phyloP scores from a whole-genome alignment of 2,888 invertebrate genomes.

The Plusia festucae region DNA sequence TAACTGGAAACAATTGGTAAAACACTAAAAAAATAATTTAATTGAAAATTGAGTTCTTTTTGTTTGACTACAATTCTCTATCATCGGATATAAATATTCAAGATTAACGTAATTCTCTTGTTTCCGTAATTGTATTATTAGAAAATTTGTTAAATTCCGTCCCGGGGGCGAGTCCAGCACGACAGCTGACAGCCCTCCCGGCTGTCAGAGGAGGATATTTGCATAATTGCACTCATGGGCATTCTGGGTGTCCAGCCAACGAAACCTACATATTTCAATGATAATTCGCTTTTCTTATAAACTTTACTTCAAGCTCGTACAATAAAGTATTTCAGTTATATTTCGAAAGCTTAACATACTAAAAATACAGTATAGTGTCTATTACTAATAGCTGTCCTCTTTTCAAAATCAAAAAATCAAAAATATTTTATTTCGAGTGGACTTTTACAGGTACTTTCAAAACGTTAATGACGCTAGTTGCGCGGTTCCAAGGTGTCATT shows the following conservation, averaged over 20 bases:
- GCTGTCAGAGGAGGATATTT: slow-evolving; percentile 27
- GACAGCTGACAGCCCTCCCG: slow-evolving; percentile 32
- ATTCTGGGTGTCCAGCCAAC: slow-evolving; percentile 27
- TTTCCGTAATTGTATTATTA: slow-evolving; percentile 23
- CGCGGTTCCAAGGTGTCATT: too few relatives aligned
- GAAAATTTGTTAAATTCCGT: slow-evolving; percentile 20
- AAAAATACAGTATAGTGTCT: too few relatives aligned
- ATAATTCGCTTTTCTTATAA: too few relatives aligned
- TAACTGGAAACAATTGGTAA: neutral
- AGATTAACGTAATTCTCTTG: neutral
- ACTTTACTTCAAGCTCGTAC: too few relatives aligned
- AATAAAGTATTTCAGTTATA: too few relatives aligned
- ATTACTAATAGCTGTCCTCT: too few relatives aligned
- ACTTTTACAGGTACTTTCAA: too few relatives aligned
- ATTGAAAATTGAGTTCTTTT: neutral
- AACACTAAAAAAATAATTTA: neutral
- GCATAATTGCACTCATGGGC: slow-evolving; percentile 52
- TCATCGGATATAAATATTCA: neutral
- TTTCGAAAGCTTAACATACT: too few relatives aligned
- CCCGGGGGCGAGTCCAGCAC: slow-evolving; percentile 16
- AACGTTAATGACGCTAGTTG: too few relatives aligned
- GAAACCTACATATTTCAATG: slow-evolving; percentile 4
- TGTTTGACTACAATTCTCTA: neutral
- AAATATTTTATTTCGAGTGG: too few relatives aligned
- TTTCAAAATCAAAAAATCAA: too few relatives aligned